Conservation (phyloP, 1,140 invertebrate species). For the Megalonaias nervosa region DNA sequence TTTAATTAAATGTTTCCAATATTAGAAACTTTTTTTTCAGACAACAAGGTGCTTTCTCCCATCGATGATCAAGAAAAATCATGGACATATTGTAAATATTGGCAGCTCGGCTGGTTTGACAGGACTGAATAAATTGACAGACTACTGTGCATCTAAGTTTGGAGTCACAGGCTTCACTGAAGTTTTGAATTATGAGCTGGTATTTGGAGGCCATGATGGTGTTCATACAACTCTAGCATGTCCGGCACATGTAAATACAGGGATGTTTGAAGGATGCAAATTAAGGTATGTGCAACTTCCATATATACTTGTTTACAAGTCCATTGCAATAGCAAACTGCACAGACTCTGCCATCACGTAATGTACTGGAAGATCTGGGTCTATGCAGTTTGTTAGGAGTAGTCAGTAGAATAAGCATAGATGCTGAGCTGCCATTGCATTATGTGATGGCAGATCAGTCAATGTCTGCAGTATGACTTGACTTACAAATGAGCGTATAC, state of each 20-base stretch:
- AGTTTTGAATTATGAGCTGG: slow-evolving; percentile 72
- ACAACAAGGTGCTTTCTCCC: slow-evolving; percentile 79
- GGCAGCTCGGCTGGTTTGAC: slow-evolving; percentile 88
- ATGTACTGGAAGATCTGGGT: too few relatives aligned
- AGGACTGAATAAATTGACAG: slow-evolving; percentile 85
- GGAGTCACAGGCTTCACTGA: slow-evolving; percentile 94
- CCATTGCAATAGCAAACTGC: too few relatives aligned
- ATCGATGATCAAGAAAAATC: slow-evolving; percentile 83
- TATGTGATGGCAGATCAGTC: too few relatives aligned
- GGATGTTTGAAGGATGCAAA: slow-evolving; percentile 92
- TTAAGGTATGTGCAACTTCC: slow-evolving; percentile 48
- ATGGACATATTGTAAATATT: slow-evolving; percentile 96
- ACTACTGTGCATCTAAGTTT: slow-evolving; percentile 90
- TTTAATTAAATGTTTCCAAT: not conserved
- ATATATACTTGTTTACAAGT: too few relatives aligned
- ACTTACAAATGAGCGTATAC: too few relatives aligned
- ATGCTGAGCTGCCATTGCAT: too few relatives aligned
- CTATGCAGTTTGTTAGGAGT: too few relatives aligned
- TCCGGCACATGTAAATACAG: slow-evolving; percentile 94
- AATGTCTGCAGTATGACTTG: too few relatives aligned
- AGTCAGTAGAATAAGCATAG: too few relatives aligned
- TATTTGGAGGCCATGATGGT: slow-evolving; percentile 71
- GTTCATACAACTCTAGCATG: slow-evolving; percentile 91
- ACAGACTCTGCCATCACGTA: too few relatives aligned
- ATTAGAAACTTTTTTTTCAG: slow-evolving; percentile 43